These are phyloP conservation scores for Drosophila lacicola DNA, from an alignment of 2,888 invertebrate genomes.

Conservation along the genomic window DNA sequence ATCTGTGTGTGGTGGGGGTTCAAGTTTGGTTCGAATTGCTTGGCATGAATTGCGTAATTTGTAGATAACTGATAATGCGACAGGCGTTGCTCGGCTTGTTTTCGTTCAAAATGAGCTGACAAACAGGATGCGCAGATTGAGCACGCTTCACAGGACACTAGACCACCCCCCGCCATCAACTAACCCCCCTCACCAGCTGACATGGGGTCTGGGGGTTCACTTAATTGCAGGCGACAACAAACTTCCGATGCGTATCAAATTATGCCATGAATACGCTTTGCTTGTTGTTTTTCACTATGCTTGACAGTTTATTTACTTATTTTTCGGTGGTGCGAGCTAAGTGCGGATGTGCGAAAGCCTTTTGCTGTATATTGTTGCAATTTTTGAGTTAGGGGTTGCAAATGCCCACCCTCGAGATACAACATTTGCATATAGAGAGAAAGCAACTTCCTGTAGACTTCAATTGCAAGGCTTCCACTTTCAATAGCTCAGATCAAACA, in stretches of 20 bases:
- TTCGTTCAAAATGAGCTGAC: constrained; percentile 29
- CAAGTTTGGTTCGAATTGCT: constrained; percentile 28
- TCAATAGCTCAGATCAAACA: not conserved
- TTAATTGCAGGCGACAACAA: constrained; percentile 56
- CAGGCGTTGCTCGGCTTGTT: constrained; percentile 42
- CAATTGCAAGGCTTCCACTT: constrained; percentile 16
- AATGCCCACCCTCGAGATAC: not conserved
- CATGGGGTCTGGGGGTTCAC: constrained; percentile 17
- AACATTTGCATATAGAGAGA: constrained; percentile 42
- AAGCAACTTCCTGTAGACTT: constrained; percentile 29
- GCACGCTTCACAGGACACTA: constrained; percentile 55
- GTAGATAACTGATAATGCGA: constrained; percentile 65
- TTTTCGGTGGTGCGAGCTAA: constrained; percentile 5
- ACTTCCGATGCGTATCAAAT: constrained; percentile 73
- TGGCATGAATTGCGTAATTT: constrained; percentile 72
- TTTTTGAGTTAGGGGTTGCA: constrained; percentile 48
- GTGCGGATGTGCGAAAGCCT: constrained; percentile 11
- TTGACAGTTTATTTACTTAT: constrained; percentile 18
- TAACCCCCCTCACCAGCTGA: not conserved
- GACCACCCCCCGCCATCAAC: not conserved
- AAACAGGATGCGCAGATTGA: constrained; percentile 70
- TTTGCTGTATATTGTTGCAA: constrained; percentile 25
- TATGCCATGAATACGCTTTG: constrained; percentile 42
- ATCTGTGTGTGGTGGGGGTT: not conserved
- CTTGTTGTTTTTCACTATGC: constrained; percentile 22